These are phyloP conservation scores for Acanthococcus lagerstroemiae DNA, from an alignment of 2,888 invertebrate species.

Conservation along the genomic window DNA sequence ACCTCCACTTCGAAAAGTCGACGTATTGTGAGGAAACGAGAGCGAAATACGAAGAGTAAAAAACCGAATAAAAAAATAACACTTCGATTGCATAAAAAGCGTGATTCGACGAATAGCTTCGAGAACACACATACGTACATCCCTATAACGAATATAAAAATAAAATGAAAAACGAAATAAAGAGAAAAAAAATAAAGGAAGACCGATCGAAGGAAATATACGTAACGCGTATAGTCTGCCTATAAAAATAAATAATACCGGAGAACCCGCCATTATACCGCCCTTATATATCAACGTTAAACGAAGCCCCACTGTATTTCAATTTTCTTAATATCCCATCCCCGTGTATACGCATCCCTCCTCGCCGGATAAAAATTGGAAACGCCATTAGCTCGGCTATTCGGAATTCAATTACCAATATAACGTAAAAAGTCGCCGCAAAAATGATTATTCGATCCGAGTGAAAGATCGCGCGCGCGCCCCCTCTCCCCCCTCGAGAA, in stretches of 20 bases:
- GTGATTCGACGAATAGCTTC: neutral
- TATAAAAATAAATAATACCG: neutral
- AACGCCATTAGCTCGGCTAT: slow-evolving; percentile 11
- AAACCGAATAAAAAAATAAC: neutral
- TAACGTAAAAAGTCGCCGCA: slow-evolving; percentile 4
- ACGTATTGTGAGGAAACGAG: too few relatives aligned
- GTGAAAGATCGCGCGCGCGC: too few relatives aligned
- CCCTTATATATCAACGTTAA: neutral
- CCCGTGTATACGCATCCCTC: neutral
- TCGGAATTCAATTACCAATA: slow-evolving; percentile 25
- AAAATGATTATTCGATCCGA: slow-evolving; percentile 24
- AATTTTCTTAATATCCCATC: neutral
- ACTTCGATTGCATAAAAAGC: neutral
- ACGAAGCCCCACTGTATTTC: neutral
- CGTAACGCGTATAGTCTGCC: neutral
- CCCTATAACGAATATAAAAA: neutral
- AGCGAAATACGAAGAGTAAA: neutral
- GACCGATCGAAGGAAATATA: neutral
- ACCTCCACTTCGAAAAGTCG: too few relatives aligned
- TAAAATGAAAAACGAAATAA: neutral
- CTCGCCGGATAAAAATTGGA: neutral
- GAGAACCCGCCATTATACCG: neutral
- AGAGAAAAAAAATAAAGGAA: neutral
- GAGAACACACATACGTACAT: neutral
- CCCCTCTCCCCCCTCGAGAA: too few relatives aligned